Evolutionary conservation across 2,888 invertebrate species (phyloP), one percentile per base, ranked within the genome.

Genomic region (Slavum lentiscoides): DNA sequence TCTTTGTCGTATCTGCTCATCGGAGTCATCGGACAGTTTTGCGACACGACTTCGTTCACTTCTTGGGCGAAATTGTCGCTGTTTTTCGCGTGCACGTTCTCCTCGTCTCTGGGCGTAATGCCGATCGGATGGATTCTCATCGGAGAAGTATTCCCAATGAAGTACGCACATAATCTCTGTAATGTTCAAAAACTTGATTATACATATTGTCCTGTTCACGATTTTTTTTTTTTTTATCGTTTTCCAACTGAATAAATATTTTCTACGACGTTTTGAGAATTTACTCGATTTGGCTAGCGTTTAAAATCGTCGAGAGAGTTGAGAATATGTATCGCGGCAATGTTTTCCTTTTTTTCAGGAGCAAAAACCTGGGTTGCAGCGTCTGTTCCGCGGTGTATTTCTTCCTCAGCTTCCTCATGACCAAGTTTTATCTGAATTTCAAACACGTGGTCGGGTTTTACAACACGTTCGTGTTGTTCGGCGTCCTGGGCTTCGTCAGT

Each of bases 41-140:
- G 13, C 17, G 11, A 0, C 6, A 2, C 7, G 0, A 17, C 37
- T 19, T 30, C 49, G 0, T 61, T 53, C 53, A 17, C n/a, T 4
- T 53, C 59, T 7, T 77, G 69, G 49, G 23, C n/a, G 15, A 59
- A 69, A 53, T 11, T 61, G 49, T 6, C 17, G 2, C 53, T 69
- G 23, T 77, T 77, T 13, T 77, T 69, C 19, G 3, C 49, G 21
- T 59, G 61, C 4, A 53, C 59, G 61, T 37, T 77, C 55, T 49
- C 69, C 21, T 77, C 76, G 53, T 77, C 76, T 1, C 37, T 77
- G 53, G 76, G 76, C 17, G 9, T 77, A 13, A 69, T 69, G 76
- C 76, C 76, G 8, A 61, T 77, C 43, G 76, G 68, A 69, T 77
- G 76, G 76, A 69, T 77, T 7, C 53, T 61, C 76, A 77, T 77